Conservation (phyloP, 2,797 vertebrate species). For the Enteromius unitaeniatus region DNA sequence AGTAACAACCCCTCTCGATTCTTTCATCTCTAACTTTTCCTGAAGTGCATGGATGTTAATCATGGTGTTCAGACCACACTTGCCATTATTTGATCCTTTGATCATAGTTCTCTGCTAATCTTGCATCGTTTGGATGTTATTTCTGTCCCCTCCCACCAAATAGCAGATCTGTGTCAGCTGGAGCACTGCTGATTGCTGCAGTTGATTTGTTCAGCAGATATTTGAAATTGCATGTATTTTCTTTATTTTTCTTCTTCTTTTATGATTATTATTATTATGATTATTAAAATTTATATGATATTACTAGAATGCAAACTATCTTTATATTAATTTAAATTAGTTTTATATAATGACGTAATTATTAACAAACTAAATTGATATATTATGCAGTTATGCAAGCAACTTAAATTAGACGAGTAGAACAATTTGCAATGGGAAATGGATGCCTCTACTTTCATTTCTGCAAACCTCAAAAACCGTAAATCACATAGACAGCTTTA, state of each 20-base stretch:
- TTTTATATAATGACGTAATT: not conserved
- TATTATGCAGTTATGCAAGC: not conserved
- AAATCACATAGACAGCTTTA: not conserved
- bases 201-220: not conserved
- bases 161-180: not conserved
- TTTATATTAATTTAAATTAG: too few relatives aligned
- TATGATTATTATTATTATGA: not conserved
- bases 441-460: not conserved
- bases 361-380: not conserved
- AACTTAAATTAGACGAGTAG: not conserved
- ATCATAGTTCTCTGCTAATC: constrained; percentile 24
- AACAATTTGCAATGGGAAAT: not conserved
- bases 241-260: not conserved
- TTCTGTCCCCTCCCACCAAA: constrained; percentile 4
- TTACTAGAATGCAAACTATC: not conserved
- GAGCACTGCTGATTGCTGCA: not conserved
- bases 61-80: constrained; percentile 13
- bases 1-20: not conserved
- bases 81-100: constrained; percentile 10
- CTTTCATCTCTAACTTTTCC: constrained; percentile 26
- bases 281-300: not conserved
- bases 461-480: not conserved
- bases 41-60: constrained; percentile 22
- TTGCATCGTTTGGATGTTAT: constrained; percentile 6
- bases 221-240: not conserved